phyloP scores from a whole-genome alignment of 1,140 invertebrate species.

The Drosophila serrata region DNA sequence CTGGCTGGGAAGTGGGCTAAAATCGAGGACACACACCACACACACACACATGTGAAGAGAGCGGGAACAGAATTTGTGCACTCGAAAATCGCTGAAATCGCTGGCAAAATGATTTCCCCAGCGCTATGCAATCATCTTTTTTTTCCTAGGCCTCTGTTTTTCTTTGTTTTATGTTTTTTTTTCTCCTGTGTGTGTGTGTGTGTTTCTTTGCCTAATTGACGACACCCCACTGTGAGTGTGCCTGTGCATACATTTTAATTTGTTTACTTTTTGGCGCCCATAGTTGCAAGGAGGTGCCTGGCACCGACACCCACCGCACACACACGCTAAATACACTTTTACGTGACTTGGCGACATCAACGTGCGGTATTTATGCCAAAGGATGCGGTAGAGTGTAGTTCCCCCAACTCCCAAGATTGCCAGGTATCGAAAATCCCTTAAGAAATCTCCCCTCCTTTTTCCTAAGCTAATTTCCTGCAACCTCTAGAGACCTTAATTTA shows the following conservation, averaged over 20 bases:
- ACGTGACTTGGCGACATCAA: conserved; percentile 77
- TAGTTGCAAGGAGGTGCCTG: conserved; percentile 61
- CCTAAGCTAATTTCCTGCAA: conserved; percentile 61
- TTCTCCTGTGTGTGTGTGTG: conserved; percentile 31
- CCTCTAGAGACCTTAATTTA: conserved; percentile 4
- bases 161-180: conserved; percentile 6
- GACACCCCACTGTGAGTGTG: conserved; percentile 35
- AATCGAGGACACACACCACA: conserved; percentile 75
- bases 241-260: conserved; percentile 79
- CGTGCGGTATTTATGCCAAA: conserved; percentile 51
- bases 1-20: conserved; percentile 44
- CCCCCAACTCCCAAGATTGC: background rate
- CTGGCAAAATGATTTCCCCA: conserved; percentile 71
- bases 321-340: conserved; percentile 72
- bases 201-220: conserved; percentile 59
- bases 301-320: conserved; percentile 38
- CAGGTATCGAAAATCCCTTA: conserved; percentile 21
- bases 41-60: too few relatives aligned
- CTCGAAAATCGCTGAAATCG: conserved; percentile 61
- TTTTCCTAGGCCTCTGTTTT: background rate
- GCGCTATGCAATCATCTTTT: conserved; percentile 70
- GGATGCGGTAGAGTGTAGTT: background rate
- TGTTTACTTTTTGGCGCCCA: conserved; percentile 73
- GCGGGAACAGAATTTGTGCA: conserved; percentile 51
- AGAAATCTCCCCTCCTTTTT: background rate